Conservation (phyloP, 2,888 invertebrate species). For the Dryococelus australis region DNA sequence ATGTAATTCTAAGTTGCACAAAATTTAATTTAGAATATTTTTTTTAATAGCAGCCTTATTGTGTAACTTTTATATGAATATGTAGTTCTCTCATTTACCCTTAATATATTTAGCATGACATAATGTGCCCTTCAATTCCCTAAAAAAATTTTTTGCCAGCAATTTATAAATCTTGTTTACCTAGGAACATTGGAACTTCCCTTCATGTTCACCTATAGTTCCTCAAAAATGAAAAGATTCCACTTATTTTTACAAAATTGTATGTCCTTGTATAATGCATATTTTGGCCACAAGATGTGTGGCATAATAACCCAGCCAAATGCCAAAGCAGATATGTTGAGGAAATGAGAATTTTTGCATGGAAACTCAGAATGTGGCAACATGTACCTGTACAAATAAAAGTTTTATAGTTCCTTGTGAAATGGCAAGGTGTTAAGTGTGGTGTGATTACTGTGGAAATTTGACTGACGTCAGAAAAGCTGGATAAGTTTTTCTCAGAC, state of each 20-base stretch:
- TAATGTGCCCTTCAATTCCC: neutral
- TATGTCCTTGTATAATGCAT: neutral
- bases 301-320: neutral
- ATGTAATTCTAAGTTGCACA: neutral
- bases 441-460: neutral
- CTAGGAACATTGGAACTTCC: neutral
- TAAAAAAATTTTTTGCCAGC: neutral
- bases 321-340: neutral
- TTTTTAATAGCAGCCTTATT: neutral
- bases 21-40: neutral
- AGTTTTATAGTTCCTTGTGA: constrained; percentile 16
- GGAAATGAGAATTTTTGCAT: neutral
- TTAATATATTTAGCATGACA: neutral
- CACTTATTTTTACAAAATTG: neutral
- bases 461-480: neutral
- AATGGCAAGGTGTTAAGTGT: neutral
- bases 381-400: neutral
- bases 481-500: constrained; percentile 13
- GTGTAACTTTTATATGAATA: neutral
- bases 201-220: neutral
- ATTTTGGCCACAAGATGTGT: neutral
- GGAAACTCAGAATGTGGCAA: constrained; percentile 16
- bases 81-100: neutral
- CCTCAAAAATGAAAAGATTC: too few species aligned
- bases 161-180: neutral